Evolutionary conservation across 2,797 vertebrate species (phyloP).

Genomic region (Xiphophorus birchmanni): DNA sequence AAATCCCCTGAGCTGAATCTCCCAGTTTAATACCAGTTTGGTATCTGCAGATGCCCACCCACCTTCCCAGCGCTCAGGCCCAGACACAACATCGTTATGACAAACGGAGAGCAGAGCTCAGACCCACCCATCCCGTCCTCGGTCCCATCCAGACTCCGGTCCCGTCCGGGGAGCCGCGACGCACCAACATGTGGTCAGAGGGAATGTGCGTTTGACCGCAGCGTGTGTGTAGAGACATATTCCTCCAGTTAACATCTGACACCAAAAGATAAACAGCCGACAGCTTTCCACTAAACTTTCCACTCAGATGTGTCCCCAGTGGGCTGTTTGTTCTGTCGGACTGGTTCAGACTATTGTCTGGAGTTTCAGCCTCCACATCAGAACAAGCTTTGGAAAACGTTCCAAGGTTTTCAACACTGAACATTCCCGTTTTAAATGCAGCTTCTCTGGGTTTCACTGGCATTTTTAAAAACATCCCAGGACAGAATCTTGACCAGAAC

Average conservation of each 20-base stretch:
- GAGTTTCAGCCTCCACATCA: constrained; percentile 6
- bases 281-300: constrained; percentile 27
- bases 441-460: background rate
- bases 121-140: constrained; percentile 28
- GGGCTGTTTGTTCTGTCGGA: background rate
- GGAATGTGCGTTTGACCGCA: constrained; percentile 41
- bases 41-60: constrained; percentile 51
- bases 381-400: background rate
- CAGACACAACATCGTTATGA: constrained; percentile 66
- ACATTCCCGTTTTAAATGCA: background rate
- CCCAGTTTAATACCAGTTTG: constrained; percentile 48
- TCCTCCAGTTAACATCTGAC: constrained; percentile 48
- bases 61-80: constrained; percentile 24
- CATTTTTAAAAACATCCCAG: background rate
- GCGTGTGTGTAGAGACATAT: constrained; percentile 39
- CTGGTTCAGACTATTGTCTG: constrained; percentile 1
- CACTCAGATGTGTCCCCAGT: constrained; percentile 32
- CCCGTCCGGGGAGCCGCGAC: constrained; percentile 27
- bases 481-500: background rate
- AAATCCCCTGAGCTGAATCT: constrained; percentile 5
- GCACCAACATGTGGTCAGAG: constrained; percentile 52
- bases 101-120: constrained; percentile 64
- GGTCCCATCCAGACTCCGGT: constrained; percentile 7
- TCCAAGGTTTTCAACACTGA: background rate
- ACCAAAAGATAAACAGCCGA: constrained; percentile 55